Percentiles rank a stretch among this genome's conserved stretches.
phyloP scores from a whole-genome alignment of 2,888 invertebrate species.

The Acrocera orbiculus region DNA sequence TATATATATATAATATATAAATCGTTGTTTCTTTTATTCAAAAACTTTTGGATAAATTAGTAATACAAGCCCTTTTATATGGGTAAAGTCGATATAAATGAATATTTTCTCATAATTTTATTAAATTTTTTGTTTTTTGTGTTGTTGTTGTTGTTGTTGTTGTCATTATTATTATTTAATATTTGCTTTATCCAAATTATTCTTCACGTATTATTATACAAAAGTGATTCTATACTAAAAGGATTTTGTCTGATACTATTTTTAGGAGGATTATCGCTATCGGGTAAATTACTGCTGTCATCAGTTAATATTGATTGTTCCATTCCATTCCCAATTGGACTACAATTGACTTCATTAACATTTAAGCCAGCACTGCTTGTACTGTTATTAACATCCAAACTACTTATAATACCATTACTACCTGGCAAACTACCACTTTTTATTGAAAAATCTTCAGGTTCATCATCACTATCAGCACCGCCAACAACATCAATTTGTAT shows the following conservation, averaged over 20 bases:
- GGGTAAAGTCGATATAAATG: too few relatives aligned
- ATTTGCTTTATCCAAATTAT: too few relatives aligned
- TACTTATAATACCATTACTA: conserved; percentile 34
- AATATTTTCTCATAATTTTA: too few relatives aligned
- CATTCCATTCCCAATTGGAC: not conserved
- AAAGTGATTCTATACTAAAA: conserved; percentile 76
- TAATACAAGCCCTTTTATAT: too few relatives aligned
- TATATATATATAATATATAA: too few relatives aligned
- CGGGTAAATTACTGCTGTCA: conserved; percentile 23
- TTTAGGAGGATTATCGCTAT: conserved; percentile 41
- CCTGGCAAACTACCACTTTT: conserved; percentile 17
- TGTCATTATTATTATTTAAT: too few relatives aligned
- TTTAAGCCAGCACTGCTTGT: conserved; percentile 13
- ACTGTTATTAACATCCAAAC: conserved; percentile 33
- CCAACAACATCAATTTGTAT: conserved; percentile 78
- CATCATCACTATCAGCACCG: conserved; percentile 53
- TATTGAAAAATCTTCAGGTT: conserved; percentile 34
- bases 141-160: too few relatives aligned
- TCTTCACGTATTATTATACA: conserved; percentile 38
- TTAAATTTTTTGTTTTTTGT: too few relatives aligned
- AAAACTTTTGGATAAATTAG: too few relatives aligned
- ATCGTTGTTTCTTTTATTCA: too few relatives aligned
- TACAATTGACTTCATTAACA: too few relatives aligned
- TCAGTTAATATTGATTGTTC: conserved; percentile 30
- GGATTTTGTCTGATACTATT: conserved; percentile 50